A percentile compares a stretch with the other conserved stretches of the same genome.
Evolutionary conservation across 2,888 invertebrate genomes (phyloP).

Genomic region (Patella ulyssiponensis): DNA sequence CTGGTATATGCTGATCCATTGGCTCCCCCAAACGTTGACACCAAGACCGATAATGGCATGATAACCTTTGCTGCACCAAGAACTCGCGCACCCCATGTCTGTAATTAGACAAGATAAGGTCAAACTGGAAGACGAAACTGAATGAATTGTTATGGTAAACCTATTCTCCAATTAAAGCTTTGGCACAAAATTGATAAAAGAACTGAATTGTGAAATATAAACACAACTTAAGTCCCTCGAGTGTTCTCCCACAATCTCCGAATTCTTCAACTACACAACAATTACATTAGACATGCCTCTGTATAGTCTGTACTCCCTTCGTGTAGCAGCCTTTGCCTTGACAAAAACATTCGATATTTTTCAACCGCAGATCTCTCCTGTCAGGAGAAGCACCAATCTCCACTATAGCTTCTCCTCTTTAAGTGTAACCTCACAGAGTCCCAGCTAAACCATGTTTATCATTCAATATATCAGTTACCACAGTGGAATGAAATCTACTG

Average conservation of each 20-base stretch:
- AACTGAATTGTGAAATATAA: background rate
- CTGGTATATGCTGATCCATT: conserved; percentile 66
- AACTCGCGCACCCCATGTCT: conserved; percentile 65
- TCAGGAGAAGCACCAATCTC: too few relatives aligned
- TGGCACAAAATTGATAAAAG: background rate
- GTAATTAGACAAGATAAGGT: conserved; percentile 26
- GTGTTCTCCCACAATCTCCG: too few relatives aligned
- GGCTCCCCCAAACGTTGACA: conserved; percentile 67
- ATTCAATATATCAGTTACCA: too few relatives aligned
- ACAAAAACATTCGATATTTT: too few relatives aligned
- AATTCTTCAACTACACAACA: background rate
- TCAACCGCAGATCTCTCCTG: too few relatives aligned
- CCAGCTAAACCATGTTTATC: too few relatives aligned
- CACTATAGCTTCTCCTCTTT: too few relatives aligned
- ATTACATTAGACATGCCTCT: background rate
- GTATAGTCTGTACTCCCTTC: too few relatives aligned
- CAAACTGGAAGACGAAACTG: background rate
- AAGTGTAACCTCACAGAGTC: too few relatives aligned
- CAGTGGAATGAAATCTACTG: too few relatives aligned
- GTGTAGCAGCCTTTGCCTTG: too few relatives aligned
- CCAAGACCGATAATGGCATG: conserved; percentile 63
- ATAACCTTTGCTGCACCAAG: conserved; percentile 57
- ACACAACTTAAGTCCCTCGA: background rate
- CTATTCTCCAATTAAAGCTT: background rate
- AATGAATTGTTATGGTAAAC: background rate